phyloP scores from a whole-genome alignment of 1,140 invertebrate genomes.

The Musca vetustissima region DNA sequence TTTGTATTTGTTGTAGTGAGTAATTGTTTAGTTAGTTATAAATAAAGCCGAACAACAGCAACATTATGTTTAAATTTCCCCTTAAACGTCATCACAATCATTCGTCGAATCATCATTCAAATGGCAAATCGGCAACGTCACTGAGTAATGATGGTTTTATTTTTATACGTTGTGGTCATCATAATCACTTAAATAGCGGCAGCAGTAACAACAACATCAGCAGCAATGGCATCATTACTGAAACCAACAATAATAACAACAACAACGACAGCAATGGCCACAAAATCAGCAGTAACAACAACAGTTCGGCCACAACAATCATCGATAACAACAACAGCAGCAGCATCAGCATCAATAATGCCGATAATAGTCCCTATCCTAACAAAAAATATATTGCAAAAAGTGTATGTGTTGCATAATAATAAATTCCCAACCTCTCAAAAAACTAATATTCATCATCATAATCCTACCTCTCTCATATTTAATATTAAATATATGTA shows the following conservation, averaged over 20 bases:
- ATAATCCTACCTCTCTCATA: too few species aligned
- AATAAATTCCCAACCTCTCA: too few species aligned
- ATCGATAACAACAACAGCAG: neutral
- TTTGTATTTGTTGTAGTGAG: too few species aligned
- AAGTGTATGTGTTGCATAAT: constrained; percentile 16
- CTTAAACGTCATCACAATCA: constrained; percentile 16
- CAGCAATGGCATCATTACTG: neutral
- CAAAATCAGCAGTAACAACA: neutral
- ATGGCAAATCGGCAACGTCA: constrained; percentile 21
- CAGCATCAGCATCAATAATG: too few species aligned
- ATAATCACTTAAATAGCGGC: neutral
- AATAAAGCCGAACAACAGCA: neutral
- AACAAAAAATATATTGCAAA: constrained; percentile 10
- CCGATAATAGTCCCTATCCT: too few species aligned
- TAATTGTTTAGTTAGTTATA: too few species aligned
- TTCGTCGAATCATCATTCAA: neutral
- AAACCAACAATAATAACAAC: neutral
- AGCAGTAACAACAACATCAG: neutral
- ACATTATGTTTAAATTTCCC: constrained; percentile 20
- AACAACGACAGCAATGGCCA: neutral
- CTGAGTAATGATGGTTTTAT: constrained; percentile 30
- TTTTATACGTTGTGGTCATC: constrained; percentile 27
- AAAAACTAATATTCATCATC: too few species aligned
- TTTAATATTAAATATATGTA: too few species aligned
- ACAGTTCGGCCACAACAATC: neutral